Conservation (phyloP, 1,140 invertebrate species). For the Stegodyphus mimosarum region DNA sequence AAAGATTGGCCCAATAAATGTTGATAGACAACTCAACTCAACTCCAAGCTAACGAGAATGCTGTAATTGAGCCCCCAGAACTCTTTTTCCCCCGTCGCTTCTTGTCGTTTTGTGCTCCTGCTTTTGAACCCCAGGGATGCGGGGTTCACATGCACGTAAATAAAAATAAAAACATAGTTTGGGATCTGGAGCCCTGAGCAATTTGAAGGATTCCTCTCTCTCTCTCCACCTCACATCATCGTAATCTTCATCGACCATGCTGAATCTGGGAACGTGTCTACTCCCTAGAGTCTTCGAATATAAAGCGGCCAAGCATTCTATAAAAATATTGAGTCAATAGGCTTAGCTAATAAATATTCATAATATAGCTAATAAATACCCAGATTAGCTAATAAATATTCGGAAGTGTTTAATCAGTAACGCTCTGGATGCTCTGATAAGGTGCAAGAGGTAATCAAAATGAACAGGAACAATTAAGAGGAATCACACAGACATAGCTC, state of each 20-base stretch:
- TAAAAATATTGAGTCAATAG: too few species aligned
- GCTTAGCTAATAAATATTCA: too few species aligned
- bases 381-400: too few species aligned
- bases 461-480: too few species aligned
- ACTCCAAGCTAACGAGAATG: conserved; percentile 32
- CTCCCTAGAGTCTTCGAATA: not conserved
- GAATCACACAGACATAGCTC: too few species aligned
- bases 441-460: too few species aligned
- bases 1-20: conserved; percentile 52
- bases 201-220: not conserved
- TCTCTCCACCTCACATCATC: not conserved
- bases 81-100: conserved; percentile 1
- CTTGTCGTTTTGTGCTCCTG: conserved; percentile 28
- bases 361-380: too few species aligned
- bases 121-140: conserved; percentile 10
- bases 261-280: not conserved
- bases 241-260: not conserved
- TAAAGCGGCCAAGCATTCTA: too few species aligned
- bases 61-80: conserved; percentile 43
- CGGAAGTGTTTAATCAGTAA: too few species aligned
- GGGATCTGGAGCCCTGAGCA: conserved; percentile 25
- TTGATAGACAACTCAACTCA: conserved; percentile 32
- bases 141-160: not conserved
- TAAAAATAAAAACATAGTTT: conserved; percentile 51
- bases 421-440: too few species aligned